A percentile compares a stretch with the other conserved stretches of the same genome.
These are phyloP conservation scores for Sarcophaga peregrina DNA, from an alignment of 1,140 invertebrate genomes.

Conservation along the genomic window DNA sequence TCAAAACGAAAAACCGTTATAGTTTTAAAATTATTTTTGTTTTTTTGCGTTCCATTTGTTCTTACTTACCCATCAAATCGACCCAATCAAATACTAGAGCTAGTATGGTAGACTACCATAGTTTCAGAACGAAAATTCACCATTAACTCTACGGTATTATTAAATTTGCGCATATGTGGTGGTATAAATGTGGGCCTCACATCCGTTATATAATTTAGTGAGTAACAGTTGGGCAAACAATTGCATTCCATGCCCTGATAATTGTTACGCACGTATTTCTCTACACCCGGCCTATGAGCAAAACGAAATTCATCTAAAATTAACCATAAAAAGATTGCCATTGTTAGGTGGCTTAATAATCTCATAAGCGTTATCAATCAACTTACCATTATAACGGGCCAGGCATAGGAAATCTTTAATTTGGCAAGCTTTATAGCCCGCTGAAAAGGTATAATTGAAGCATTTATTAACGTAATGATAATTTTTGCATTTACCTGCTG, in stretches of 20 bases:
- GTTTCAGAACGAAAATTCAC: conserved; percentile 61
- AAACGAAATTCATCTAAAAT: conserved; percentile 51
- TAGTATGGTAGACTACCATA: conserved; percentile 61
- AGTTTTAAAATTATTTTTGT: background rate
- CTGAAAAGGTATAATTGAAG: conserved; percentile 42
- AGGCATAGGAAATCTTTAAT: conserved; percentile 58
- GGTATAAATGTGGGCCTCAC: conserved; percentile 60
- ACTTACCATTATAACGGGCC: conserved; percentile 57
- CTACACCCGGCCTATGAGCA: conserved; percentile 55
- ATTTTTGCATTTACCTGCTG: conserved; percentile 53
- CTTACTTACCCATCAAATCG: conserved; percentile 60
- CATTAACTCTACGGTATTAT: conserved; percentile 60
- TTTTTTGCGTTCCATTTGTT: no score
- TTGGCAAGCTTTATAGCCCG: conserved; percentile 56
- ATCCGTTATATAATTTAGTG: conserved; percentile 60
- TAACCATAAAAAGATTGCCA: background rate
- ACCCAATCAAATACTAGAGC: conserved; percentile 62
- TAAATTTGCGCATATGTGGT: conserved; percentile 53
- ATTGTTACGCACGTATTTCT: conserved; percentile 54
- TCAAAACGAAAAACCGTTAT: background rate
- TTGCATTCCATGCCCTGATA: conserved; percentile 59
- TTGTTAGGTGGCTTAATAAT: conserved; percentile 8
- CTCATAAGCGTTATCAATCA: background rate
- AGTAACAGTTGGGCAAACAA: conserved; percentile 63
- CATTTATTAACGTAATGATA: background rate